Conservation (phyloP, 2,113 vertebrate genomes). For the Silurus asotus region DNA sequence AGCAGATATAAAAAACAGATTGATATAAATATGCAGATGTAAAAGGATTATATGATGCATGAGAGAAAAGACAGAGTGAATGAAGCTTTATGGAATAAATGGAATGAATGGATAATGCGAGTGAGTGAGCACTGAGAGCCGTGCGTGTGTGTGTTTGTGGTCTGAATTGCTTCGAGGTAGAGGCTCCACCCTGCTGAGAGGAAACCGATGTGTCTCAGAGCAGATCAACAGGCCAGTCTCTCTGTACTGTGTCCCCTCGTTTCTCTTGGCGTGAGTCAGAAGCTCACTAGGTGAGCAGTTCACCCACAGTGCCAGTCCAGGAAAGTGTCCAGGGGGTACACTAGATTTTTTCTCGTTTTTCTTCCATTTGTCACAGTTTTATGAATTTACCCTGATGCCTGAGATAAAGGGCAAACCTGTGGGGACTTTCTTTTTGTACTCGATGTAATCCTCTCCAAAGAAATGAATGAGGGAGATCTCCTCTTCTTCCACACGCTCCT, state of each 20-base stretch:
- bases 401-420: conserved; percentile 93
- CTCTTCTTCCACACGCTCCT: conserved; percentile 93
- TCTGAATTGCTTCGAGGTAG: conserved; percentile 27
- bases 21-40: not conserved
- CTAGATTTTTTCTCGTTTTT: conserved; percentile 33
- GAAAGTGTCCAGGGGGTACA: conserved; percentile 52
- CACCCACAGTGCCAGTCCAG: conserved; percentile 55
- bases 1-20: not conserved
- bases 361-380: conserved; percentile 33
- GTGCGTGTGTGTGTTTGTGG: conserved; percentile 5
- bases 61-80: conserved; percentile 9
- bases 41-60: conserved; percentile 7
- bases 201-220: conserved; percentile 41
- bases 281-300: conserved; percentile 50
- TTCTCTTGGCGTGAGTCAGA: conserved; percentile 52
- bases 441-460: conserved; percentile 92
- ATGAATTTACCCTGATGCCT: conserved; percentile 86
- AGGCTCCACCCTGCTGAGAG: conserved; percentile 45
- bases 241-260: conserved; percentile 46
- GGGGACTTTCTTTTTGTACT: conserved; percentile 88
- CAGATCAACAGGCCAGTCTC: conserved; percentile 48
- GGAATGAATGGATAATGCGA: conserved; percentile 10
- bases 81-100: too few relatives aligned
- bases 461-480: conserved; percentile 93
- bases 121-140: conserved; percentile 13